phyloP scores from a whole-genome alignment of 2,113 vertebrate genomes.

The Mirza zaza region DNA sequence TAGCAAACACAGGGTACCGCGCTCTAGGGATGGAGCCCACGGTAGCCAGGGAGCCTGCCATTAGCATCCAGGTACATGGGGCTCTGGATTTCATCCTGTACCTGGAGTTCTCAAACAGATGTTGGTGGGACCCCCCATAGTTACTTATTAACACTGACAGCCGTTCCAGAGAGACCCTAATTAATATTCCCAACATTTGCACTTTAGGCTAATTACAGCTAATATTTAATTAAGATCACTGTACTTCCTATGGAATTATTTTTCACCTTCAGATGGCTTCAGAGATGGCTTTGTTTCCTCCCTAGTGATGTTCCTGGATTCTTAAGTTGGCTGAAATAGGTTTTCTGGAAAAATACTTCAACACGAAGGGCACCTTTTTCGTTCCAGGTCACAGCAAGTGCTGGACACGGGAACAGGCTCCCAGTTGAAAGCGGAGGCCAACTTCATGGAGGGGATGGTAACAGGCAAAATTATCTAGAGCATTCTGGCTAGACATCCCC shows the following conservation, averaged over 20 bases:
- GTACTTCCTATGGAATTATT: slow-evolving; percentile 78
- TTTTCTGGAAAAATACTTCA: slow-evolving; percentile 38
- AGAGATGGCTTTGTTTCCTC: slow-evolving; percentile 36
- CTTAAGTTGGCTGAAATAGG: neutral
- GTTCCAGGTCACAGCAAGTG: neutral
- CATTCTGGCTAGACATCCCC: neutral
- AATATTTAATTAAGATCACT: slow-evolving; percentile 88
- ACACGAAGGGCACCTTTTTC: neutral
- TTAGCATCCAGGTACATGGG: slow-evolving; percentile 39
- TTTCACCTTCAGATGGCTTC: slow-evolving; percentile 72
- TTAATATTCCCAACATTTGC: slow-evolving; percentile 85
- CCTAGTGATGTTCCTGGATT: neutral
- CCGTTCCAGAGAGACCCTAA: slow-evolving; percentile 81
- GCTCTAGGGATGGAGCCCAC: neutral
- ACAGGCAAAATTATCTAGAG: neutral
- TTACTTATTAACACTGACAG: slow-evolving; percentile 87
- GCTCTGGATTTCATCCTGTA: slow-evolving; percentile 27
- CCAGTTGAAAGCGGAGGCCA: neutral
- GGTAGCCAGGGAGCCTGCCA: neutral
- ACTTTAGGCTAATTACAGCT: slow-evolving; percentile 86
- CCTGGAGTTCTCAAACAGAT: slow-evolving; percentile 83
- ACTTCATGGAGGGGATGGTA: neutral
- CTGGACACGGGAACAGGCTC: neutral
- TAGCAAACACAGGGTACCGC: neutral
- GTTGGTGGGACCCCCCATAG: slow-evolving; percentile 81